A percentile compares a stretch with the other conserved stretches of the same genome.
These are phyloP conservation scores for Pocillopora verrucosa DNA, from an alignment of 64 coral and sea anemone genomes.

Conservation along the genomic window DNA sequence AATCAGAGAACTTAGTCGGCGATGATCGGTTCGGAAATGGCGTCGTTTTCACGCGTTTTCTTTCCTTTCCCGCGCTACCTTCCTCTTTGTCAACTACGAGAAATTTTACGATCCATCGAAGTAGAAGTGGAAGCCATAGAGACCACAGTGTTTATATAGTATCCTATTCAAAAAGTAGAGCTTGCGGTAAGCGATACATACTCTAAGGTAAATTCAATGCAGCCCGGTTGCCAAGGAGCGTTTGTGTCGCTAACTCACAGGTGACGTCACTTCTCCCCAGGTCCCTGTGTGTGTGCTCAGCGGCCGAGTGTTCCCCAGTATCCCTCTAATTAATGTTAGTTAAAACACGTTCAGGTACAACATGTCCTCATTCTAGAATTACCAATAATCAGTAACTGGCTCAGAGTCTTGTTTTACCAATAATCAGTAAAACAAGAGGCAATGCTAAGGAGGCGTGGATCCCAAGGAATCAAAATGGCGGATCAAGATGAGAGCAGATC, in stretches of 20 bases:
- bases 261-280: conserved; percentile 18
- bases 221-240: conserved; percentile 7
- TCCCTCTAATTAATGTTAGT: too few species aligned
- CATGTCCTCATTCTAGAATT: too few species aligned
- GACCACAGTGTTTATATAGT: conserved; percentile 40
- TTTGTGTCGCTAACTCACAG: conserved; percentile 11
- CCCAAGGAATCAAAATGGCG: too few species aligned
- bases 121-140: conserved; percentile 67
- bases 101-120: conserved; percentile 34
- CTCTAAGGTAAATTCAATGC: conserved; percentile 18
- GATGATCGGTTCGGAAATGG: neutral
- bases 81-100: neutral
- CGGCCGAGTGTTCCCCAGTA: neutral
- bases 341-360: too few species aligned
- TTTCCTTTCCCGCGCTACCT: neutral
- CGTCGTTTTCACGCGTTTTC: neutral
- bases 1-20: neutral
- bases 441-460: too few species aligned
- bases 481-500: too few species aligned
- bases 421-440: too few species aligned
- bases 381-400: too few species aligned
- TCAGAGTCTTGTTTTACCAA: too few species aligned
- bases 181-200: conserved; percentile 43
- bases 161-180: conserved; percentile 16
- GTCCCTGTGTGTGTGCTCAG: neutral